phyloP scores from a whole-genome alignment of 2,888 invertebrate species.

The Caenorhabditis sinica region DNA sequence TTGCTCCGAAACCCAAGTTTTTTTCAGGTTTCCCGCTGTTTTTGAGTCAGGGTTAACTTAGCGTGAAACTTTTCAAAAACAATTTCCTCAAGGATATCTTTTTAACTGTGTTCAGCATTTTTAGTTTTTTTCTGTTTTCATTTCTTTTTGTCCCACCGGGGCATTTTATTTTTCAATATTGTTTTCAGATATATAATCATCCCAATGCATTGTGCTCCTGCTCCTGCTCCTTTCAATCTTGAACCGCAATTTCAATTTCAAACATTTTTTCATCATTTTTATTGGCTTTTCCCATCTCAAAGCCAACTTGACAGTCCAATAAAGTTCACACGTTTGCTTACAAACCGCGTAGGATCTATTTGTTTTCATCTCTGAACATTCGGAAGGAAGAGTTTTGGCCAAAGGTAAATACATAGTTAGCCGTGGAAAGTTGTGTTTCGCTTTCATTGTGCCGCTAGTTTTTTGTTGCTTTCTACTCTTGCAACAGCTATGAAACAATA shows the following conservation, averaged over 20 bases:
- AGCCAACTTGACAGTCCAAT: conserved; percentile 39
- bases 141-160: too few species aligned
- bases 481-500: conserved; percentile 52
- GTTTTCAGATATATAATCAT: neutral
- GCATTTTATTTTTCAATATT: neutral
- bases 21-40: too few species aligned
- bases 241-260: neutral
- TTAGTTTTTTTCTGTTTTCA: too few species aligned
- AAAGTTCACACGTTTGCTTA: conserved; percentile 61
- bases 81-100: too few species aligned
- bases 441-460: conserved; percentile 57
- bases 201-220: neutral
- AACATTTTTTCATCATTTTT: conserved; percentile 20
- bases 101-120: too few species aligned
- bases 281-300: conserved; percentile 21
- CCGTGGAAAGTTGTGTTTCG: conserved; percentile 54
- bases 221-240: neutral
- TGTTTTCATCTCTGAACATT: conserved; percentile 65
- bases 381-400: conserved; percentile 31
- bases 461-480: conserved; percentile 6
- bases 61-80: too few species aligned
- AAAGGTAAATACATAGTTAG: conserved; percentile 65
- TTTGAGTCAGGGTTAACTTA: too few species aligned
- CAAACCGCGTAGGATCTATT: conserved; percentile 55
- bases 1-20: too few species aligned